Evolutionary conservation across 2,888 invertebrate genomes (phyloP).

Genomic region (Chrysodeixis includens): DNA sequence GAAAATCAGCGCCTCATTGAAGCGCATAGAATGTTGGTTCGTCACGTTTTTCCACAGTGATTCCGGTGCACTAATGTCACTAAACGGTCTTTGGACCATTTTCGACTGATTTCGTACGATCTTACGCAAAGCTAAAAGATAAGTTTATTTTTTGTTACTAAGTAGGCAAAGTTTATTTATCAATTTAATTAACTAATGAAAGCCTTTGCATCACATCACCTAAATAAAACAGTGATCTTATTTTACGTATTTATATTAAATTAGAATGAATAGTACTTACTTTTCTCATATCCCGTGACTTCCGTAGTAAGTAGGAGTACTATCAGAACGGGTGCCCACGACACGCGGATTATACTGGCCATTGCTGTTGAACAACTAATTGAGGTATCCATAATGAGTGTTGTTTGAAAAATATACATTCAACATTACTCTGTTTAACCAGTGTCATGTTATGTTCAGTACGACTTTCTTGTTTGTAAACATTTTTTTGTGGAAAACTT

Average conservation of each 20-base stretch:
- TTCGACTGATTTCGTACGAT: slow-evolving; percentile 82
- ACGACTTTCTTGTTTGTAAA: slow-evolving; percentile 47
- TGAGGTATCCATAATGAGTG: slow-evolving; percentile 4
- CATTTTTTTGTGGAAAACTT: slow-evolving; percentile 26
- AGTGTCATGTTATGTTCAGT: slow-evolving; percentile 31
- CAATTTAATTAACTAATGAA: no score
- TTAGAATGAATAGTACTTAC: slow-evolving; percentile 36
- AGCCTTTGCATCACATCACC: slow-evolving; percentile 21
- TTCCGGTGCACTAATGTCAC: slow-evolving; percentile 60
- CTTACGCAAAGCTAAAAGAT: slow-evolving; percentile 80
- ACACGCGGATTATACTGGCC: slow-evolving; percentile 41
- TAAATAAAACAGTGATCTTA: no score
- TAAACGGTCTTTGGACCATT: slow-evolving; percentile 83
- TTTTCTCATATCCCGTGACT: slow-evolving; percentile 53
- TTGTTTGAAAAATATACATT: slow-evolving; percentile 42
- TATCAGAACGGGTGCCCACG: slow-evolving; percentile 20
- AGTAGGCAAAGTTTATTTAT: no score
- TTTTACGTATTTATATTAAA: no score
- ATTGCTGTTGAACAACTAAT: slow-evolving; percentile 46
- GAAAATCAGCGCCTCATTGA: slow-evolving; percentile 57
- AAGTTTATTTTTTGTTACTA: background rate
- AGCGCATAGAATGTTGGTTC: slow-evolving; percentile 7
- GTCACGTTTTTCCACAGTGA: slow-evolving; percentile 53
- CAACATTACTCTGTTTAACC: slow-evolving; percentile 45
- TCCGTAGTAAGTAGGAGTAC: slow-evolving; percentile 24